Conservation (phyloP, 2,797 vertebrate genomes). For the Paramormyrops hopkinsi region DNA sequence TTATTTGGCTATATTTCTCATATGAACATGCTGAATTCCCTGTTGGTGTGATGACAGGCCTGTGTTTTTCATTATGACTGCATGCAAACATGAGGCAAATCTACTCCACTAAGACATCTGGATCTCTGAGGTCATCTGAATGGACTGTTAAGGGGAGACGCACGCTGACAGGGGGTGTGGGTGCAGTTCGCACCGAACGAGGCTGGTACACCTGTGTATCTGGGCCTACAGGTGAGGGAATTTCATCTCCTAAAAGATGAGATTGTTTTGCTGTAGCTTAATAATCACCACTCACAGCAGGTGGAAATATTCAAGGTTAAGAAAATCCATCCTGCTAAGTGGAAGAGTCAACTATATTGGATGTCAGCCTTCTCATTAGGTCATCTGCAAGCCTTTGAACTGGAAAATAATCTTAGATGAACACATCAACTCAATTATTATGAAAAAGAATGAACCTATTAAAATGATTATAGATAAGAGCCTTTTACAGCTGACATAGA, state of each 20-base stretch:
- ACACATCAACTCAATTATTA: background rate
- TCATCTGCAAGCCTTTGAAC: background rate
- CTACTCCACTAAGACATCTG: background rate
- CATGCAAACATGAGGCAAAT: background rate
- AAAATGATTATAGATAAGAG: background rate
- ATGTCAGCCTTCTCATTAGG: background rate
- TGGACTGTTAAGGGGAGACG: background rate
- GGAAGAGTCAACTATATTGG: background rate
- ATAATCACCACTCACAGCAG: background rate
- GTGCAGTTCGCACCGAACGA: background rate
- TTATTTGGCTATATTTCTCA: background rate
- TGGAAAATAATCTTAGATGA: background rate
- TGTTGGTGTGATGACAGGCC: background rate
- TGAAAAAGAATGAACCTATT: background rate
- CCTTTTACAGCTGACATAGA: background rate
- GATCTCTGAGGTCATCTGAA: background rate
- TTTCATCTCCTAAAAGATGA: background rate
- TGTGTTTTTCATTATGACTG: conserved; percentile 7
- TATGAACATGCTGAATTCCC: background rate
- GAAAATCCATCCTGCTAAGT: background rate
- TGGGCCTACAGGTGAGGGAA: background rate
- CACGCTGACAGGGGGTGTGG: background rate
- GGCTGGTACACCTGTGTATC: background rate
- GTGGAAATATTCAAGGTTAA: background rate
- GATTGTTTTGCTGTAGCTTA: background rate